phyloP scores from a whole-genome alignment of 2,888 invertebrate genomes.

The Crioceris asparagi region DNA sequence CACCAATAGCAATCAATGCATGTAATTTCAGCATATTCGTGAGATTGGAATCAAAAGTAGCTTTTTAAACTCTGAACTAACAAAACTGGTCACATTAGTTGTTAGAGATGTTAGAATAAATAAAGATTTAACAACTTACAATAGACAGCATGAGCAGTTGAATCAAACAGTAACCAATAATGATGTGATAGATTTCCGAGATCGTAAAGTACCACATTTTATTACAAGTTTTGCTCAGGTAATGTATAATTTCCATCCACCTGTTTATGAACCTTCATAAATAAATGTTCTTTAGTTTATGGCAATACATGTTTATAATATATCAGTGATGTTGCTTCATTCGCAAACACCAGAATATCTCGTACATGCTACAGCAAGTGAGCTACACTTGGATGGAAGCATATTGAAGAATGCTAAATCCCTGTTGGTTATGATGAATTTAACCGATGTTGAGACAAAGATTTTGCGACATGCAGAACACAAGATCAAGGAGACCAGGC shows the following conservation, averaged over 20 bases:
- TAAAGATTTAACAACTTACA: slow-evolving; percentile 49
- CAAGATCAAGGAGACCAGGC: slow-evolving; percentile 46
- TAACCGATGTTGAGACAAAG: slow-evolving; percentile 54
- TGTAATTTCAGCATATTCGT: slow-evolving; percentile 69
- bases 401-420: slow-evolving; percentile 58
- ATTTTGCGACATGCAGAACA: slow-evolving; percentile 43
- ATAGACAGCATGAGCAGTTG: slow-evolving; percentile 29
- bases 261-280: neutral
- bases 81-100: slow-evolving; percentile 73
- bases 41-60: slow-evolving; percentile 78
- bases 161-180: slow-evolving; percentile 33
- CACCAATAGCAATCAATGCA: too few species aligned
- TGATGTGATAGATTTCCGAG: slow-evolving; percentile 51
- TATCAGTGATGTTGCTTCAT: slow-evolving; percentile 49
- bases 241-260: slow-evolving; percentile 19
- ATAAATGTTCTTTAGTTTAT: slow-evolving; percentile 62
- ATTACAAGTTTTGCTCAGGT: slow-evolving; percentile 78
- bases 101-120: slow-evolving; percentile 71
- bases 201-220: slow-evolving; percentile 66
- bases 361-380: slow-evolving; percentile 59
- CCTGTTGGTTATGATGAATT: slow-evolving; percentile 60
- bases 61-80: slow-evolving; percentile 79
- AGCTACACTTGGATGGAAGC: slow-evolving; percentile 57
- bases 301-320: slow-evolving; percentile 71
- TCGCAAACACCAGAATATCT: slow-evolving; percentile 55